Base-by-base conservation (phyloP, 2,113 vertebrate species). In the Triplophysa siluroides region DNA sequence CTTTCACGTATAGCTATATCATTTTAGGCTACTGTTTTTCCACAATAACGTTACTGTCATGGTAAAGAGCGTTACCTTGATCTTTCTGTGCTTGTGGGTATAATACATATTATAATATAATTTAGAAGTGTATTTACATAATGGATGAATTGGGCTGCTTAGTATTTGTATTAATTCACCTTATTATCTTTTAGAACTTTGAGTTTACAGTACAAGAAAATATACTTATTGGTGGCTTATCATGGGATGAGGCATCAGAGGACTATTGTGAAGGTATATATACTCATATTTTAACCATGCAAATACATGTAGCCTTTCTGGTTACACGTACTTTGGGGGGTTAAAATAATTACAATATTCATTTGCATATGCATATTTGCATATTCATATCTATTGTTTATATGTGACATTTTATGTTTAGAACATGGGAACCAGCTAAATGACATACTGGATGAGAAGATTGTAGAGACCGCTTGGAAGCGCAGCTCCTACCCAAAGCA, bases 361-460 rank as follows among this genome's bases (percentile, higher is more conserved):
- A 38, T 38, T 38, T 38, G 33, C 29, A 33, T 33, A 33, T 33
- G 0, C 29, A 33, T 6, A 33, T 33, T 6, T 33, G 4, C 33
- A 7, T 7, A 38, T 38, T 38, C 7, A 5, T 56, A 50, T 8
- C 47, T 50, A 2, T 58, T 21, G 54, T 58, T 58, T 58, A 2
- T 58, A 21, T 21, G 8, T 8, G 56, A 52, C 4, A 26, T 58
- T 60, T 21, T 73, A 61, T 41, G 81, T 85, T 50, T 68, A 70
- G 91, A 89, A 29, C 80, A 80, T 0, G 90, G 85, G 82, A 86
- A 88, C 76, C 79, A 89, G n/a, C 87, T 98, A 68, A 95, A 97
- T 64, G 94, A 94, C 80, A 82, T 94, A 0, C 90, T 98, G 88
- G 96, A 98, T 84, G 95, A 98, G 78, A 81, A 93, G 77, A 92